These are phyloP conservation scores for Myzus persicae DNA, from an alignment of 1,140 invertebrate genomes.

Conservation along the genomic window DNA sequence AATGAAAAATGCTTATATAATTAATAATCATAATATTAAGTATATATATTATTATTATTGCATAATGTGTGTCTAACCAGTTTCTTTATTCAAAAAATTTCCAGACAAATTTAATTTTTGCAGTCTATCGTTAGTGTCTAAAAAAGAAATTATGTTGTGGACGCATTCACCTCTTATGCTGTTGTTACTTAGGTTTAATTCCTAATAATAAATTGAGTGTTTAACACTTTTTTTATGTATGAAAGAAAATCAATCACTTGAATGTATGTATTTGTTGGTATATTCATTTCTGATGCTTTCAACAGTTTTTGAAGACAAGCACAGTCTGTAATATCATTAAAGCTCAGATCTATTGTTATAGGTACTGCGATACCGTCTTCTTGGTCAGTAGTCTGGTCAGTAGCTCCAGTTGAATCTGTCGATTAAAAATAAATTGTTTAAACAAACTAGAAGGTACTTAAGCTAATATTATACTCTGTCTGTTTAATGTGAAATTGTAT, in stretches of 20 bases:
- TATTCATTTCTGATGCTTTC: not conserved
- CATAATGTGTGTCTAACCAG: not conserved
- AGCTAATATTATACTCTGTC: not conserved
- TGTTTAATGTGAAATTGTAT: not conserved
- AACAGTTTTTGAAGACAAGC: not conserved
- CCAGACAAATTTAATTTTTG: conserved; percentile 26
- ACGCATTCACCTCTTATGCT: not conserved
- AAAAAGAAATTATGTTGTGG: not conserved
- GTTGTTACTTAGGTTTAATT: conserved; percentile 38
- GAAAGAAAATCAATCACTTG: not conserved
- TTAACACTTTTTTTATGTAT: not conserved
- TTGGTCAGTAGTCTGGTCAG: not conserved
- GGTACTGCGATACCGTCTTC: not conserved
- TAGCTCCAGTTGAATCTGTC: not conserved
- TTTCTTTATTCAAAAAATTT: conserved; percentile 36
- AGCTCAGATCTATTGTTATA: not conserved
- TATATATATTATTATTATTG: not conserved
- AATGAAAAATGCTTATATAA: not conserved
- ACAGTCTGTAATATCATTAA: not conserved
- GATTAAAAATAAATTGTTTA: not conserved
- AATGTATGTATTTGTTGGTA: not conserved
- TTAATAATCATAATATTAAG: not conserved
- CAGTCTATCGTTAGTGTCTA: not conserved
- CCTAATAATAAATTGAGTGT: not conserved
- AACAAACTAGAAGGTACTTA: not conserved